phyloP scores from a whole-genome alignment of 2,888 invertebrate genomes.

The Artemia sinica region DNA sequence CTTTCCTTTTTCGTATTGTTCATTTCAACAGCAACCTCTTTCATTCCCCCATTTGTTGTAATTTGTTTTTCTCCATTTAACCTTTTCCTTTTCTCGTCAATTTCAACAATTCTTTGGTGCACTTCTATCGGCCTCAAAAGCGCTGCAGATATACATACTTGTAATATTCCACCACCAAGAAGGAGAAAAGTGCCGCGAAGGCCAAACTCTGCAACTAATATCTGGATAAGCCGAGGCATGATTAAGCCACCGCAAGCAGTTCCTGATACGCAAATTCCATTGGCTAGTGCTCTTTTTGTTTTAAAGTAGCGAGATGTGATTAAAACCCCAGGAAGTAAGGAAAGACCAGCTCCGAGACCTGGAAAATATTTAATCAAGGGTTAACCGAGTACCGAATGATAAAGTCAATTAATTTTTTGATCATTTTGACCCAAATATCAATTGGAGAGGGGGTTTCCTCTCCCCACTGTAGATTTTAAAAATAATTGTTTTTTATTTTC shows the following conservation, averaged over 20 bases:
- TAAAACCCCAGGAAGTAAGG: slow-evolving; percentile 28
- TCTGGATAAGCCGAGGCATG: slow-evolving; percentile 27
- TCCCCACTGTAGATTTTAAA: too few relatives aligned
- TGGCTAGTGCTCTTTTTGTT: slow-evolving; percentile 28
- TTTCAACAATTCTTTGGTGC: slow-evolving; percentile 27
- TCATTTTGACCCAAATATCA: too few relatives aligned
- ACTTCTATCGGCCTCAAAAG: slow-evolving; percentile 44
- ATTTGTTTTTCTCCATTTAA: neutral
- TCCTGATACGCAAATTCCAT: slow-evolving; percentile 29
- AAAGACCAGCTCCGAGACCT: slow-evolving; percentile 28
- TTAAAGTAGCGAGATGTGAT: slow-evolving; percentile 28
- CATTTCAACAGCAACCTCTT: neutral
- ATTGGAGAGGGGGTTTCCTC: too few relatives aligned
- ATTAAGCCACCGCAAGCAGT: slow-evolving; percentile 29
- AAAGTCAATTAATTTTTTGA: too few relatives aligned
- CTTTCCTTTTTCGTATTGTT: neutral
- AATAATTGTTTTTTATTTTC: too few relatives aligned
- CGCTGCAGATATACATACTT: slow-evolving; percentile 52
- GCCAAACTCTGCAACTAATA: slow-evolving; percentile 26
- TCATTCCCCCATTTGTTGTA: neutral
- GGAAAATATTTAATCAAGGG: neutral
- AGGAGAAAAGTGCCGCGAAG: slow-evolving; percentile 48
- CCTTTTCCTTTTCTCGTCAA: neutral
- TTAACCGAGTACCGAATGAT: too few relatives aligned
- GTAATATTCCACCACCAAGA: slow-evolving; percentile 53